Evolutionary conservation across 1,140 invertebrate species (phyloP).

Genomic region (Nixonia krombeini): DNA sequence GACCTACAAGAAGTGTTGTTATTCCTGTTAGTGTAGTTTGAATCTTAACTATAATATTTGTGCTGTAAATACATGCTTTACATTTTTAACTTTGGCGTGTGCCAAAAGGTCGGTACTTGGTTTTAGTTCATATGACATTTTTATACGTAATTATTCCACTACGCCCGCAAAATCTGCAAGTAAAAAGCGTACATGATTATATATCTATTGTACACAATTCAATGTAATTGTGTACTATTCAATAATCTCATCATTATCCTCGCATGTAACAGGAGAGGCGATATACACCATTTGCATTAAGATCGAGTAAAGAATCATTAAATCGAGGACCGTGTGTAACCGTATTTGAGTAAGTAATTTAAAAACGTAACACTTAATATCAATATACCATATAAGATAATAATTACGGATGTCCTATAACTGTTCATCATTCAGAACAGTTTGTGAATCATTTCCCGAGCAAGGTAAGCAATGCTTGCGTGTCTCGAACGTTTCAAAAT

Average conservation of each 20-base stretch:
- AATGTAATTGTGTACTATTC: background rate
- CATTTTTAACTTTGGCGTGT: no score
- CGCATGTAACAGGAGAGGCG: background rate
- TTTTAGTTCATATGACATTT: no score
- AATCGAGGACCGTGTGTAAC: background rate
- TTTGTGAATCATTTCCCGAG: slow-evolving; percentile 46
- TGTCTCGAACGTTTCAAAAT: slow-evolving; percentile 45
- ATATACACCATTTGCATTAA: background rate
- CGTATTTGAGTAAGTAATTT: background rate
- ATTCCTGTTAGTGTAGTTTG: background rate
- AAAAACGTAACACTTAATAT: background rate
- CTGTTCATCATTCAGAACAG: slow-evolving; percentile 20
- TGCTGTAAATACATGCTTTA: no score
- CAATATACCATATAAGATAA: slow-evolving; percentile 11
- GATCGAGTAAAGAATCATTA: background rate
- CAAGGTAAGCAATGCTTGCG: slow-evolving; percentile 44
- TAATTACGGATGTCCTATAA: slow-evolving; percentile 29
- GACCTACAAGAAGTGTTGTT: slow-evolving; percentile 27
- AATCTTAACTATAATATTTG: background rate
- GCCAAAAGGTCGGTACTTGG: no score
- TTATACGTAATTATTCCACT: no score
- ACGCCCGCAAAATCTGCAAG: no score
- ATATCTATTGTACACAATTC: no score
- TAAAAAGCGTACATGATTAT: no score
- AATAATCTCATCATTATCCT: background rate